Conservation (phyloP, 2,797 vertebrate genomes). For the Semotilus atromaculatus region DNA sequence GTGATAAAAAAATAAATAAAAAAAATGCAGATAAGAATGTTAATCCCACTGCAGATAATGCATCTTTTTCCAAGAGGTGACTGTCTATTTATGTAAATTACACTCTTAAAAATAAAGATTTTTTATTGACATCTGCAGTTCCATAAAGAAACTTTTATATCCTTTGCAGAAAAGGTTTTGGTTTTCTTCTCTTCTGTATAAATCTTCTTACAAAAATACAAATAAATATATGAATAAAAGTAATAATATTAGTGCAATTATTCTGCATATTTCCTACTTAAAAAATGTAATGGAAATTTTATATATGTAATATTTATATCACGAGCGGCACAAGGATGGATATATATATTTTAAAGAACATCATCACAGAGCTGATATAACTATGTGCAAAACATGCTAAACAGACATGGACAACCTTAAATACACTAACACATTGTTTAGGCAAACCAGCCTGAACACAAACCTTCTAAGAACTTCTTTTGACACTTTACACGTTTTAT, state of each 20-base stretch:
- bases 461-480: slow-evolving; percentile 15
- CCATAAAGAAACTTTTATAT: no score
- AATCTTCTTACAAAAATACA: background rate
- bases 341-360: background rate
- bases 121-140: no score
- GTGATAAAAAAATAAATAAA: background rate
- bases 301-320: background rate
- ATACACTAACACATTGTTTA: background rate
- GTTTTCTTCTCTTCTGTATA: background rate
- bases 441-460: background rate
- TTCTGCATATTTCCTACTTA: background rate
- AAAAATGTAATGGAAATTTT: background rate
- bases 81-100: background rate
- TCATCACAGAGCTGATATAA: background rate
- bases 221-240: background rate
- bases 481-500: slow-evolving; percentile 25
- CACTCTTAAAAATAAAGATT: no score
- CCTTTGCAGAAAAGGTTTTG: background rate
- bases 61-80: background rate
- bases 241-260: background rate
- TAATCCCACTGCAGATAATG: background rate
- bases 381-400: background rate
- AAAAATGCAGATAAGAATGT: background rate
- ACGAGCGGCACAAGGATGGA: background rate
- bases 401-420: background rate